Evolutionary conservation across 30 jellyfish, hydroid and myxozoan genomes (phyloP), one percentile per base, ranked within the genome.

Genomic region (Aurelia aurita complex sp. Pacific): DNA sequence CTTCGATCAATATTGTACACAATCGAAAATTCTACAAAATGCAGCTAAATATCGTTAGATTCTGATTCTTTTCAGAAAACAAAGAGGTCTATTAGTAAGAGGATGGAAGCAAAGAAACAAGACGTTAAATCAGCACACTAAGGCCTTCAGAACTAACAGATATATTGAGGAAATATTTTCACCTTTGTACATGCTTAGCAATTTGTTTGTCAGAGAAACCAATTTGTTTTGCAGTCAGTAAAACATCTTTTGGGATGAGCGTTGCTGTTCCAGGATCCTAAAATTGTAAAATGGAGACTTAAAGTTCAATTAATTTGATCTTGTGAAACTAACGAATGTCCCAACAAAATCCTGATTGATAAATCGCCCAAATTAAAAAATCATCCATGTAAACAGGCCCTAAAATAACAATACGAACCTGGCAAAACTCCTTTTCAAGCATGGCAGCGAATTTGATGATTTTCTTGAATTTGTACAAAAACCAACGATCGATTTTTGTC

Each of bases 141-240:
- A 19, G 38, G 17, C 12, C 17, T 51, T 8, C 0, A 4, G 19
- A 2, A 6, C 10, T 71, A 4, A 57, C 3, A 61, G 62, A 61
- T 10, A 4, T 15, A 3, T 0, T 34, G 2, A 76, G 40, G 59
- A 55, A 9, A 36, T 19, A 33, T 34, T 4, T 9, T 8, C 52
- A 94, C 99, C 99, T 94, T 75, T 94, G 99, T 0, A 94, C 97
- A 69, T 73, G 94, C 50, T 88, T 86, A 36, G 99, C 98, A 17
- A 96, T 90, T 76, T 96, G 99, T 54, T 90, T 96, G 74, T 96
- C 99, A 10, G 98, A 89, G 74, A 96, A 96, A 33, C 99, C 99
- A 55, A 96, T 68, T 66, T 90, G 92, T 69, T 96, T 96, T 35
- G 95, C 94, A 66, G 88, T 32, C 65, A 94, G 88, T 17, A 94